Base-by-base conservation (phyloP, 2,113 vertebrate species). In the Mesoclemmys tuberculata region DNA sequence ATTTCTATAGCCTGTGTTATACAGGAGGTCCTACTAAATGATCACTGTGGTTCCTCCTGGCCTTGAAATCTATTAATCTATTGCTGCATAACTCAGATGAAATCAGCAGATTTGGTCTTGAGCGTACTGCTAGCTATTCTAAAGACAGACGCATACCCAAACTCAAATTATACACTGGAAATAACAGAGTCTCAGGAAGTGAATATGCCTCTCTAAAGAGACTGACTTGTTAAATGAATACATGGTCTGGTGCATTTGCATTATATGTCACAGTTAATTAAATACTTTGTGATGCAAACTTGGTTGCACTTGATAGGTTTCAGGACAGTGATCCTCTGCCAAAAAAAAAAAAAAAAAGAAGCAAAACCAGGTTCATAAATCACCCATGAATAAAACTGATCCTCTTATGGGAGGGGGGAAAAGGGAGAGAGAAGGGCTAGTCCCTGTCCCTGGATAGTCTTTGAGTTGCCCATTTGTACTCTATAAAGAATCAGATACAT, bases 391-490 rank as follows among this genome's bases (percentile, higher is more conserved):
- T 21, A 84, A 93, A 91, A 49, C 27, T 80, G 84, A 91, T 87
- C 86, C 51, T 44, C 54, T 71, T 71, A 88, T 80, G 64, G 29
- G 78, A 90, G 93, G 90, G 85, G 48, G 51, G 48, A 1, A 1
- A 83, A 83, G 83, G 87, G 71, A 64, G 35, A n/a, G 8, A 14
- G 61, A 14, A 68, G 61, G 31, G 35, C 31, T 21, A 16, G 19
- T 8, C n/a, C n/a, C 16, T 22, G 1, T 71, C n/a, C n/a, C 86
- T 61, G 87, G 82, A 31, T 64, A 0, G 0, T 84, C 92, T 92
- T 94, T 58, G 93, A 51, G 85, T 13, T 91, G 84, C 90, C 92
- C 95, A 75, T 82, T 90, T 82, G 84, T 16, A 68, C 51, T 89
- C 90, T 80, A 55, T 56, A 35, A 81, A 87, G 84, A 75, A 86